phyloP scores from a whole-genome alignment of 2,888 invertebrate species.

The Dinocampus coccinellae region DNA sequence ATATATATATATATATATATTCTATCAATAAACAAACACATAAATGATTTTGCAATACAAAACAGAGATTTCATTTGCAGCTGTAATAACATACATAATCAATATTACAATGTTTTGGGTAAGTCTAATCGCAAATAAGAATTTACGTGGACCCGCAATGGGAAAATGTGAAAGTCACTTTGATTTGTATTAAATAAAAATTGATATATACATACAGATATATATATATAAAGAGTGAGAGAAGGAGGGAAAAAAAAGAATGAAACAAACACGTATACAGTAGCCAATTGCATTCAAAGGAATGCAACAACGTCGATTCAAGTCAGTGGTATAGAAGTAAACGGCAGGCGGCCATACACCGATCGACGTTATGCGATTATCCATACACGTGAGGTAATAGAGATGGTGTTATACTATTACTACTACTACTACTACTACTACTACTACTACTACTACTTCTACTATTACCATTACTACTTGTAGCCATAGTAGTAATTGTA shows the following conservation, averaged over 20 bases:
- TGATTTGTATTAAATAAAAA: background rate
- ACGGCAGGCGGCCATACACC: conserved; percentile 24
- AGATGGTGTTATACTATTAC: conserved; percentile 17
- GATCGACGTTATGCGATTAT: conserved; percentile 36
- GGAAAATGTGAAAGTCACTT: conserved; percentile 55
- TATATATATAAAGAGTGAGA: background rate
- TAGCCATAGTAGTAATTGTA: too few relatives aligned
- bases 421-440: conserved; percentile 2
- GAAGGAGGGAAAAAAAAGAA: too few relatives aligned
- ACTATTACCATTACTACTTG: background rate
- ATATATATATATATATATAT: background rate
- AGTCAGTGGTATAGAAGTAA: background rate
- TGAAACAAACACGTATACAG: conserved; percentile 13
- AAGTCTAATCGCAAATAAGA: conserved; percentile 55
- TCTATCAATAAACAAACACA: background rate
- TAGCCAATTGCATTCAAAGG: conserved; percentile 11
- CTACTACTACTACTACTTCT: conserved; percentile 3
- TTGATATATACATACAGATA: background rate
- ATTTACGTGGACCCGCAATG: conserved; percentile 46
- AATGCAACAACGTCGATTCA: conserved; percentile 3
- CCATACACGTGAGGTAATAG: conserved; percentile 30
- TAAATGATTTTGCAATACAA: background rate
- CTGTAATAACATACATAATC: conserved; percentile 16
- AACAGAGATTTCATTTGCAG: background rate
- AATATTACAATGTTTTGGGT: conserved; percentile 53